Conservation (phyloP, 2,888 invertebrate species). For the Drosophila histrio region DNA sequence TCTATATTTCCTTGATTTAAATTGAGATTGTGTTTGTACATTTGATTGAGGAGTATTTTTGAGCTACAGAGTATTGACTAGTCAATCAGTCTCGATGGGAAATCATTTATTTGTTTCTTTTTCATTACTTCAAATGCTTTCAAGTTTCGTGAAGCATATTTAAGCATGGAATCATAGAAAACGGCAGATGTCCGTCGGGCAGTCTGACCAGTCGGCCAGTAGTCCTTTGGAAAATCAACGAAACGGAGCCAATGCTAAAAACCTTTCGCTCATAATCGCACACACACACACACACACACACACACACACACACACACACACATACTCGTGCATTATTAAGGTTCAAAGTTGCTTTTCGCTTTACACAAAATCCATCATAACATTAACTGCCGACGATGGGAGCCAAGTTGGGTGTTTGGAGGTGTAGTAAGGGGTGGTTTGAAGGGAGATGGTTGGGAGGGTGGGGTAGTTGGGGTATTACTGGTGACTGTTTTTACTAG, state of each 20-base stretch:
- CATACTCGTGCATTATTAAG: conserved; percentile 48
- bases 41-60: not conserved
- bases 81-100: not conserved
- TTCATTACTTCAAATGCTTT: conserved; percentile 74
- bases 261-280: conserved; percentile 45
- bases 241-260: conserved; percentile 61
- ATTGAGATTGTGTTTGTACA: not conserved
- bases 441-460: not conserved
- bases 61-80: conserved; percentile 10
- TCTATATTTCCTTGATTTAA: too few relatives aligned
- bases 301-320: conserved; percentile 25
- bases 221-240: conserved; percentile 39
- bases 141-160: conserved; percentile 74
- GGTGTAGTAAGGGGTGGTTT: not conserved
- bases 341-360: conserved; percentile 55
- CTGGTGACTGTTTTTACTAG: conserved; percentile 25
- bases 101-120: conserved; percentile 43
- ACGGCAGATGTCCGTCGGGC: conserved; percentile 32
- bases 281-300: conserved; percentile 22
- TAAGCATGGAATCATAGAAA: conserved; percentile 63
- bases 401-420: not conserved
- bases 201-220: conserved; percentile 16
- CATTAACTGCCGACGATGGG: conserved; percentile 46
- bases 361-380: conserved; percentile 68
- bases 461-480: not conserved